Base-by-base conservation (phyloP, 2,113 vertebrate genomes). In the Ageneiosus marmoratus region DNA sequence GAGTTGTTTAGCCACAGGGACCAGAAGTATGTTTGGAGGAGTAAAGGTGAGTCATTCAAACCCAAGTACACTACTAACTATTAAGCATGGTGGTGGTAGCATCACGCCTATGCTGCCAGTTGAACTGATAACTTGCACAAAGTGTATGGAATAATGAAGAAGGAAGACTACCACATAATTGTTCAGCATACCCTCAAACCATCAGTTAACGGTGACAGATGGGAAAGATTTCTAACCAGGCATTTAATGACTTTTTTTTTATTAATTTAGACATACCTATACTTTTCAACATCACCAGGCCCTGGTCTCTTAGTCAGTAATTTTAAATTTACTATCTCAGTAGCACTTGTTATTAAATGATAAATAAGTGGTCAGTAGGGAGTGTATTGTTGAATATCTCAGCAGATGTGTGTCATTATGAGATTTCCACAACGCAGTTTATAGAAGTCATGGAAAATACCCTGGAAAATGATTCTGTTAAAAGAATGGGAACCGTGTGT, bases 301-400 rank as follows among this genome's bases (percentile, higher is more conserved):
- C 3, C 12, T 74, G 46, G 72, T 74, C 27, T 73, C 34, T 73
- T 73, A 51, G 72, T 74, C n/a, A 3, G 7, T 65, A 34, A 8
- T n/a, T 65, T 37, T 65, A 34, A 15, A 20, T 65, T 16, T 65
- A 72, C 69, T 48, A 9, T 32, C 29, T 74, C 46, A 51, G 27
- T 51, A 74, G 46, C 72, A 74, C 8, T 74, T 74, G n/a, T 51
- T 46, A 29, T 74, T 50, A 74, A 51, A 73, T 74, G 46, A 74
- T 51, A 18, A 51, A 32, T 74, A 51, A 74, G 46, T 24, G 15
- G 48, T 51, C 72, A 74, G 2, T 50, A 50, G n/a, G n/a, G 8
- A 50, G n/a, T 51, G 72, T 51, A 18, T 27, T 51, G 7, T 50
- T 50, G 48, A 72, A 24, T 74, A n/a, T 32, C 15, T 29, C n/a